Evolutionary conservation across 2,797 vertebrate species (phyloP), one percentile per base, ranked within the genome.

Genomic region (Eidolon dupreanum): DNA sequence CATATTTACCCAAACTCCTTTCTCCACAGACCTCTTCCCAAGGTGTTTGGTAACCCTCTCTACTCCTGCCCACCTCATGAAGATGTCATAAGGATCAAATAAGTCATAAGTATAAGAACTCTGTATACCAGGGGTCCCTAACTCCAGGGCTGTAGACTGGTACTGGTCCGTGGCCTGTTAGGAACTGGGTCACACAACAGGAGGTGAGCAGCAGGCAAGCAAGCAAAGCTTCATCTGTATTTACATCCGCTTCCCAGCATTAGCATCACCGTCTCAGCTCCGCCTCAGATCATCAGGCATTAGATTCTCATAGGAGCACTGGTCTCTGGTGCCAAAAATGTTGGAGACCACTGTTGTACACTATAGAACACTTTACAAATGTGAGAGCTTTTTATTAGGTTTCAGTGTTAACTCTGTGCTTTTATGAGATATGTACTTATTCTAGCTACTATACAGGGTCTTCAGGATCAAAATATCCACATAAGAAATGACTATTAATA

Each of bases 401-500:
- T 94, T 93, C 38, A 88, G 82, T 36, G 57, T 49, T 59, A 86
- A 71, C 63, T 43, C 49, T 90, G 28, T 79, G 46, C 26, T 90
- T 88, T 91, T 92, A 43, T 63, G 28, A 70, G 90, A 85, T 4
- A 70, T 38, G 46, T n/a, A 75, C 3, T 53, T 89, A 61, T 78
- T 77, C 31, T 55, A 93, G 74, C 16, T 66, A 38, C 57, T 82
- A 68, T 36, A 75, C 2, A 90, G 55, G n/a, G 22, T 53, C 70
- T 88, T 93, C 3, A 70, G 66, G 53, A 82, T 93, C 51, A 93
- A 95, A 92, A 95, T 59, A 51, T 13, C 49, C 38, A 77, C 2
- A 28, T 75, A 83, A 94, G 68, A 93, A 93, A 93, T 73, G 8
- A 91, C 22, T 79, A 61, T 65, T 81, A 83, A 65, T 26, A 79